Evolutionary conservation across 2,797 vertebrate species (phyloP), one percentile per base, ranked within the genome.

Genomic region (Tapera naevia): DNA sequence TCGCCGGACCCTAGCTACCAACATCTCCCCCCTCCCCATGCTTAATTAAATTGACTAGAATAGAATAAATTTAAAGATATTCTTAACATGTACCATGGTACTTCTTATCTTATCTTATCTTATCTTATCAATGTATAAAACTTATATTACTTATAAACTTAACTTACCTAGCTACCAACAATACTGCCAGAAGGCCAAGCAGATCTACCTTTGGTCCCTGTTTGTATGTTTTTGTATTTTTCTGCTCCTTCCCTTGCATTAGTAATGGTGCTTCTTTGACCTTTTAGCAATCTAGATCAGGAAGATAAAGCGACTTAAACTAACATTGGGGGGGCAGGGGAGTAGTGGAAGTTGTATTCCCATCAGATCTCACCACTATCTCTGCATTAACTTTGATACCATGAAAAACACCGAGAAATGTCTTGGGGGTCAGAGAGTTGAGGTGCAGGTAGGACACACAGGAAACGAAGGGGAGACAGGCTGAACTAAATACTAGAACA

Each of bases 271-370:
- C 13, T 79, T 23, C 65, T 60, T 37, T 48, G 27, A 46, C 24
- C 32, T 9, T n/a, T 56, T 13, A 41, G 33, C 32, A 37, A 13
- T 16, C 11, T 17, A 0, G 0, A 3, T 12, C 22, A 58, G 43
- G 35, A 87, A 73, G 13, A 3, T 37, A 27, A 84, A 58, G 28
- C 16, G 37, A 58, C 30, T 79, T 48, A 53, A 74, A 61, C 11
- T 35, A 37, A 6, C 2, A 3, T 16, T 41, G 4, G 1, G 5
- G 2, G 8, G 7, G 3, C n/a, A n/a, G n/a, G n/a, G n/a, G n/a
- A 7, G 7, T 13, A 22, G 46, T 48, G 46, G 58, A 60, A 14
- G 21, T 10, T 45, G 8, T 17, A 10, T 57, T 83, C 28, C 35
- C 13, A 17, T 32, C 24, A 45, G 53, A 62, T 75, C 48, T 71